Conservation (phyloP, 2,888 invertebrate genomes). For the Lasioglossum villosulum region DNA sequence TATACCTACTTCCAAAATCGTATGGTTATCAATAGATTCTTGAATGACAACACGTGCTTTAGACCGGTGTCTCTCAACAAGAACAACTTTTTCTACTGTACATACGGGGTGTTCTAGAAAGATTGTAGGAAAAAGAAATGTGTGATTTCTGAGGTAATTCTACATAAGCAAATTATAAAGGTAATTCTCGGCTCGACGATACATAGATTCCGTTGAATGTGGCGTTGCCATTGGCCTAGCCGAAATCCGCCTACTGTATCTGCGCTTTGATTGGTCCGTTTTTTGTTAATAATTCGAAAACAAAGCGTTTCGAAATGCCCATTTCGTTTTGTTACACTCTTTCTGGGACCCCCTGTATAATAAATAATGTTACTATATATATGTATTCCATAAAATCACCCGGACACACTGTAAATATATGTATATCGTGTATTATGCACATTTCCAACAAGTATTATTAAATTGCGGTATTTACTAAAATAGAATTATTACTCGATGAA, state of each 20-base stretch:
- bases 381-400: no score
- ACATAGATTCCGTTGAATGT: not conserved
- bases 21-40: not conserved
- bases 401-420: no score
- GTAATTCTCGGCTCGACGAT: not conserved
- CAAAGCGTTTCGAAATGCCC: no score
- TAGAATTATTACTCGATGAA: no score
- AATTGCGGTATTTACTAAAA: no score
- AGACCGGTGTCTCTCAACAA: conserved; percentile 29
- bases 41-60: conserved; percentile 1
- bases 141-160: not conserved
- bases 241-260: no score
- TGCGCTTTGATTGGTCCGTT: no score
- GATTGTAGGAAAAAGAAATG: not conserved
- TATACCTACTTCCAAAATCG: not conserved
- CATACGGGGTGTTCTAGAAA: not conserved
- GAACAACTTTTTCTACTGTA: not conserved
- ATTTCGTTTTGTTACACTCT: not conserved
- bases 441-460: no score
- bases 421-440: no score
- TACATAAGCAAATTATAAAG: not conserved
- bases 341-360: not conserved
- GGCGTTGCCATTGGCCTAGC: no score
- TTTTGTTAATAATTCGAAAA: no score
- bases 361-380: no score